These are phyloP conservation scores for Odontamblyopus rebecca DNA, from an alignment of 2,797 vertebrate species.

Conservation along the genomic window DNA sequence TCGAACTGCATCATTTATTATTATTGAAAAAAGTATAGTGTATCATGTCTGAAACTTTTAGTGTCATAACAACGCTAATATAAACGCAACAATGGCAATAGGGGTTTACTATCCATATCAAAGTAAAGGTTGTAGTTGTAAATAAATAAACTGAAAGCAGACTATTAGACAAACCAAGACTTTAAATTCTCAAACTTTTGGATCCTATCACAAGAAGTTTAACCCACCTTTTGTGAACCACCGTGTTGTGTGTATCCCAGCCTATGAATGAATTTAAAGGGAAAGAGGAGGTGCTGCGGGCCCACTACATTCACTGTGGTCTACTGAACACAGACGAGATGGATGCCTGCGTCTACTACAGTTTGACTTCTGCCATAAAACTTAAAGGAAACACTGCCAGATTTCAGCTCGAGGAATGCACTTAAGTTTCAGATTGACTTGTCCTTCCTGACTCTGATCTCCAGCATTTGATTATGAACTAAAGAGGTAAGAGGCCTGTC, in stretches of 20 bases:
- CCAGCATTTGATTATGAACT: slow-evolving; percentile 17
- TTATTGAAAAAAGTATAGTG: too few species aligned
- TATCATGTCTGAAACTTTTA: too few species aligned
- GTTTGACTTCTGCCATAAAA: slow-evolving; percentile 40
- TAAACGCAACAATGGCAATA: too few species aligned
- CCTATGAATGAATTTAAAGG: slow-evolving; percentile 54
- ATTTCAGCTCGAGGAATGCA: slow-evolving; percentile 26
- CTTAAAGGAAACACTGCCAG: slow-evolving; percentile 18
- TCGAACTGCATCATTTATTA: too few species aligned
- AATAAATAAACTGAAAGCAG: too few species aligned
- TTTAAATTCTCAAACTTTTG: too few species aligned
- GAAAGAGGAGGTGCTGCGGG: slow-evolving; percentile 34
- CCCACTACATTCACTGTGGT: slow-evolving; percentile 39
- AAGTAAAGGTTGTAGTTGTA: too few species aligned
- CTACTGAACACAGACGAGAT: slow-evolving; percentile 39
- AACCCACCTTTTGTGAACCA: background rate
- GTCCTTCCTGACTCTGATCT: slow-evolving; percentile 17
- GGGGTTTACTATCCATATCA: too few species aligned
- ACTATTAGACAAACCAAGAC: too few species aligned
- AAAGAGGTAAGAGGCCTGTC: slow-evolving; percentile 23
- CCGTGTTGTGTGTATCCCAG: slow-evolving; percentile 38
- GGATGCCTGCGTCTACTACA: slow-evolving; percentile 19
- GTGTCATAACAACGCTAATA: too few species aligned
- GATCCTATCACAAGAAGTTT: too few species aligned
- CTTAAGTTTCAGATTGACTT: slow-evolving; percentile 19